phyloP scores from a whole-genome alignment of 2,113 vertebrate species.

The Laticauda laticaudata region DNA sequence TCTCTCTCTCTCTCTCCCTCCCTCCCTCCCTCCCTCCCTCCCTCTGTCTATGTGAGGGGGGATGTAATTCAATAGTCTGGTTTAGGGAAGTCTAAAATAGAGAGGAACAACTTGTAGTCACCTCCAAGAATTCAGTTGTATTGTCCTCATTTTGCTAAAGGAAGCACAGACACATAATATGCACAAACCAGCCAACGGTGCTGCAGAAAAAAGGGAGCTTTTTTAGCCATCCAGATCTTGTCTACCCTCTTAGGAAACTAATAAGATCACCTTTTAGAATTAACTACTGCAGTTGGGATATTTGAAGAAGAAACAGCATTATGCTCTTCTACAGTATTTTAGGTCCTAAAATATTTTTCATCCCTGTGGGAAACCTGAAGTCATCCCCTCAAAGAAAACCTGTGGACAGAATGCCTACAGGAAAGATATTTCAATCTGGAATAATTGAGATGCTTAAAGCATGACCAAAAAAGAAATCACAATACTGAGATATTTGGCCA shows the following conservation, averaged over 20 bases:
- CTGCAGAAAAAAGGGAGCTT: neutral
- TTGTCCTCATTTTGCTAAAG: neutral
- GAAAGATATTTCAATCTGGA: neutral
- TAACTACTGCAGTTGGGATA: neutral
- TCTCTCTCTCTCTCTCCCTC: no score
- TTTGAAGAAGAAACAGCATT: neutral
- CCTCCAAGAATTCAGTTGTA: neutral
- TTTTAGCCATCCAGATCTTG: neutral
- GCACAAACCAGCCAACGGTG: neutral
- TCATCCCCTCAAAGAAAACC: neutral
- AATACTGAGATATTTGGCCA: neutral
- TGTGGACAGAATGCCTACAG: neutral
- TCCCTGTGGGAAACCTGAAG: neutral
- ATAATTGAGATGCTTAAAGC: neutral
- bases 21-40: fast-evolving
- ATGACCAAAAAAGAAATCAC: neutral
- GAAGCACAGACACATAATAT: neutral
- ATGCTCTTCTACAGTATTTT: neutral
- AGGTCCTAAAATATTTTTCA: no score
- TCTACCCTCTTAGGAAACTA: neutral
- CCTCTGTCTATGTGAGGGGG: neutral
- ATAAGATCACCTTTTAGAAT: neutral
- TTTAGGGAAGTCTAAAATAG: neutral
- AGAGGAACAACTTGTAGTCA: neutral
- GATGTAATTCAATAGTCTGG: neutral